Percentiles rank a stretch among this genome's conserved stretches.
These are phyloP conservation scores for Mormyrops boulengeri DNA, from an alignment of 2,797 vertebrate species.

Conservation along the genomic window DNA sequence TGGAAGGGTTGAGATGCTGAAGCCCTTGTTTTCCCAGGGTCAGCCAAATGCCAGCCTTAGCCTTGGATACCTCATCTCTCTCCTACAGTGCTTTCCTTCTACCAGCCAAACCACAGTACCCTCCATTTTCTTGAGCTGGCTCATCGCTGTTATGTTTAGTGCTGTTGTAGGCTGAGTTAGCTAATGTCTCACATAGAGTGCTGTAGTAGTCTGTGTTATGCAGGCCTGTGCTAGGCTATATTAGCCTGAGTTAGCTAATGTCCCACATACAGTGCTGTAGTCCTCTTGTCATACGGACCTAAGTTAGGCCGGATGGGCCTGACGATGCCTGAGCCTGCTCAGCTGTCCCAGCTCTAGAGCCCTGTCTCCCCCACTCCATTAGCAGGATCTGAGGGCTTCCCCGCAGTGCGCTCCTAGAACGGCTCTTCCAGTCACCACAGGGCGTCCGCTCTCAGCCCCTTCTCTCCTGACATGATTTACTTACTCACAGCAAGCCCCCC, in stretches of 20 bases:
- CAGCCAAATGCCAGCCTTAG: slow-evolving; percentile 3
- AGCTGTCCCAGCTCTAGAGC: neutral
- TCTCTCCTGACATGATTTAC: slow-evolving; percentile 16
- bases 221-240: neutral
- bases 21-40: slow-evolving; percentile 36
- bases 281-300: slow-evolving; percentile 25
- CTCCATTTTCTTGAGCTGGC: neutral
- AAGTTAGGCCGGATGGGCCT: neutral
- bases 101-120: neutral
- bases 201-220: neutral
- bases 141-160: neutral
- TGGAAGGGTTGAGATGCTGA: slow-evolving; percentile 25
- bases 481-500: slow-evolving; percentile 23
- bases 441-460: slow-evolving; percentile 12
- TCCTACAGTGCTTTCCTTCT: slow-evolving; percentile 14
- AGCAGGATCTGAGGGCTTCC: slow-evolving; percentile 38
- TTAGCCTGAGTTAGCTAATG: neutral
- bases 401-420: slow-evolving; percentile 19
- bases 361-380: neutral
- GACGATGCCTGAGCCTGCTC: neutral
- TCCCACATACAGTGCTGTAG: neutral
- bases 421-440: slow-evolving; percentile 26
- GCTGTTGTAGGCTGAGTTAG: neutral
- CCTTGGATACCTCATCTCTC: neutral
- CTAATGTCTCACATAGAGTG: neutral